Evolutionary conservation across 1,140 invertebrate species (phyloP), one percentile per base, ranked within the genome.

Genomic region (Brachionus angularis): DNA sequence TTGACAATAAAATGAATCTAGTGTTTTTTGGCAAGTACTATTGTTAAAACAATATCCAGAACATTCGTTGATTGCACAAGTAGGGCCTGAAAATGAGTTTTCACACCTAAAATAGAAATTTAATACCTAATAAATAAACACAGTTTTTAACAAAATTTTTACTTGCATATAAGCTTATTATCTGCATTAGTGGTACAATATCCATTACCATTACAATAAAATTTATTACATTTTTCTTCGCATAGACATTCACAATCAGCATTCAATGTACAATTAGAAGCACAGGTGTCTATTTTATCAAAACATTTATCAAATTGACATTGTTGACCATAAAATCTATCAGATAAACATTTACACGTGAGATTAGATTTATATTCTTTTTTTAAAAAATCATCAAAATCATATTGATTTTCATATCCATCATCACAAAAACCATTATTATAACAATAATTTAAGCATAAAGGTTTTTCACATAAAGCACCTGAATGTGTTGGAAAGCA

Each of bases 231-330:
- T 12, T 67, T 29, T 18, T 67, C 16, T 12, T 36, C 44, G 12
- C 16, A 21, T 14, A 67, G n/a, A 29, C 62, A 67, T 46, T 67
- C 18, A 47, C 62, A 67, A 47, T 67, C 23, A 12, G 42, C 16
- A 14, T n/a, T 46, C 2, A 67, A 18, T 27, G 29, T 47, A 36
- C 42, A 21, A 10, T 36, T n/a, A 7, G 16, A 18, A 18, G 62
- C 18, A 34, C 62, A 67, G 4, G 5, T 67, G 18, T 46, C 21
- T 3, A 14, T 27, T 23, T 25, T 31, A 4, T 33, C 14, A 12
- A 18, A 34, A 16, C 62, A 67, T 23, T 47, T 27, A n/a, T 67
- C 62, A 67, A 67, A 67, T 67, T 67, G 21, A 46, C 62, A 67
- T 25, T 27, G 21, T 4, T 67, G 18, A 1, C 62, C 62, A 25